Evolutionary conservation across 2,113 vertebrate genomes (phyloP), one percentile per base, ranked within the genome.

Genomic region (Paradisaea rubra): DNA sequence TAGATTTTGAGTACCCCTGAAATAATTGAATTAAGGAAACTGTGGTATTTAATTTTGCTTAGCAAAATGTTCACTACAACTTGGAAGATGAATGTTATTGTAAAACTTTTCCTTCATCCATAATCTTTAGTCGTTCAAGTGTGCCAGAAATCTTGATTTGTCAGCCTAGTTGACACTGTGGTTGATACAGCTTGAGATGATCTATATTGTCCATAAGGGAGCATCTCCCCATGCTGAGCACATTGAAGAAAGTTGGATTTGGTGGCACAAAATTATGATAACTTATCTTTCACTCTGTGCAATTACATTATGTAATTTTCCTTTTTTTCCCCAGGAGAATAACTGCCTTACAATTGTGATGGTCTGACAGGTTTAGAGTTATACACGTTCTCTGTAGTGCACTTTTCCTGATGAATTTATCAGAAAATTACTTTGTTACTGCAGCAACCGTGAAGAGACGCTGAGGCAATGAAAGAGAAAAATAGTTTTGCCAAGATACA

Each of bases 351-450:
- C 91, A 85, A 73, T 57, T 94, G 68, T 94, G 64, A 73, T 45
- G 80, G 37, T 94, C 85, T 95, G 93, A 94, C 94, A 95, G 82
- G 76, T 91, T 95, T 94, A 86, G 87, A 95, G 91, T 94, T 93
- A 89, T 71, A 83, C 72, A 28, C 64, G 64, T 94, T 94, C 93
- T 94, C 88, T 83, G n/a, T 74, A 86, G 88, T 86, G 82, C 88
- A 90, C 76, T 94, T 91, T 78, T 93, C 68, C 89, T 88, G 94
- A 96, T 93, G 64, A 96, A 97, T 95, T 96, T 96, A 97, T 95
- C 91, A 94, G 95, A 83, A 95, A 95, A 96, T 94, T 88, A 77
- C 71, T 93, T 95, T 95, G 90, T 95, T 96, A 93, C 93, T 95
- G 88, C 88, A 97, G 95, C 91, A 96, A 95, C 94, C 23, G 0